Percentiles rank a stretch among this genome's conserved stretches.
phyloP scores from a whole-genome alignment of 1,140 invertebrate genomes.

The Drosophila pseudoananassae region DNA sequence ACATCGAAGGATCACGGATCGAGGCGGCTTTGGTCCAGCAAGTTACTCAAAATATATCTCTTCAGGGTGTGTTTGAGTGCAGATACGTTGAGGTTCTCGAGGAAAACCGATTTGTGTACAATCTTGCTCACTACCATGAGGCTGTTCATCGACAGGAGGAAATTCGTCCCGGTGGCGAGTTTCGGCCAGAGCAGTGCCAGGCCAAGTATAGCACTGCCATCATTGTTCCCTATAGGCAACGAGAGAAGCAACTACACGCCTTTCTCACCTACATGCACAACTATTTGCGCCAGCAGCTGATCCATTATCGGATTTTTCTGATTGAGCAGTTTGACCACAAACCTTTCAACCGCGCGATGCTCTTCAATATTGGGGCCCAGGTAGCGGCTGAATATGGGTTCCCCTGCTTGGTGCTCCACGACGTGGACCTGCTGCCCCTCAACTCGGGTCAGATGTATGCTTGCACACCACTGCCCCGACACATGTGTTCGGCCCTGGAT shows the following conservation, averaged over 20 bases:
- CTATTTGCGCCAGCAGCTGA: slow-evolving; percentile 93
- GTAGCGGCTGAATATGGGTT: slow-evolving; percentile 90
- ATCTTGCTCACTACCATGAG: slow-evolving; percentile 52
- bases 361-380: slow-evolving; percentile 96
- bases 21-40: slow-evolving; percentile 48
- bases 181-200: slow-evolving; percentile 88
- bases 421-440: slow-evolving; percentile 96
- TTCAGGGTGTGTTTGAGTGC: slow-evolving; percentile 57
- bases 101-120: slow-evolving; percentile 68
- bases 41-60: slow-evolving; percentile 68
- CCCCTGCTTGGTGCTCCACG: slow-evolving; percentile 97
- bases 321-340: slow-evolving; percentile 92
- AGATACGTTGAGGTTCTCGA: slow-evolving; percentile 71
- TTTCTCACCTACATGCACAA: slow-evolving; percentile 96
- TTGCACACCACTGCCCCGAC: slow-evolving; percentile 93
- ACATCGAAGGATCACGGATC: slow-evolving; percentile 60
- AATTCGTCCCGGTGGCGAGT: slow-evolving; percentile 72
- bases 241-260: slow-evolving; percentile 90
- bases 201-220: slow-evolving; percentile 92
- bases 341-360: slow-evolving; percentile 96
- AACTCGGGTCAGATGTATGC: slow-evolving; percentile 95
- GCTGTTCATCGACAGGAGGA: slow-evolving; percentile 56
- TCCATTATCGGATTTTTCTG: slow-evolving; percentile 93
- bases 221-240: slow-evolving; percentile 94
- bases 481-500: slow-evolving; percentile 96